A percentile compares a stretch with the other conserved stretches of the same genome.
These are phyloP conservation scores for Tineola bisselliella DNA, from an alignment of 2,888 invertebrate species.

Conservation along the genomic window DNA sequence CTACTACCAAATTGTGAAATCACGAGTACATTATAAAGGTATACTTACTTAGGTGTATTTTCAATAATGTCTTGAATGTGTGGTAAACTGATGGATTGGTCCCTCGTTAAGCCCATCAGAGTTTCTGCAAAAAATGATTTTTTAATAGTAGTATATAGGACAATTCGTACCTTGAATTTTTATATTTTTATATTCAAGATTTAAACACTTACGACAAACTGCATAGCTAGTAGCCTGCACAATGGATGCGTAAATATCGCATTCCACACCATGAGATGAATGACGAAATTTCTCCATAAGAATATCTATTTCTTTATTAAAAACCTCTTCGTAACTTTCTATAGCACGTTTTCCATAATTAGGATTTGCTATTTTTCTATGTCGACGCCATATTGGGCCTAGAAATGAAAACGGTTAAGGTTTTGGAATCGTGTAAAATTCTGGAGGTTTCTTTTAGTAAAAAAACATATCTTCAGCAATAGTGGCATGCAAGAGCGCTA, in stretches of 20 bases:
- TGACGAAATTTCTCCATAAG: conserved; percentile 26
- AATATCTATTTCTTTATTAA: conserved; percentile 34
- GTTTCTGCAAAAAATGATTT: conserved; percentile 43
- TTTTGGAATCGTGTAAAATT: too few species aligned
- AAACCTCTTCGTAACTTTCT: conserved; percentile 31
- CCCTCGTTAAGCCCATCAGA: conserved; percentile 41
- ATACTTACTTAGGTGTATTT: conserved; percentile 29
- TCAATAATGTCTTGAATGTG: conserved; percentile 33
- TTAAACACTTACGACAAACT: conserved; percentile 47
- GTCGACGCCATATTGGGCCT: conserved; percentile 45
- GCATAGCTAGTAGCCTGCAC: conserved; percentile 37
- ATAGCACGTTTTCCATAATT: conserved; percentile 43
- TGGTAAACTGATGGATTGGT: conserved; percentile 35
- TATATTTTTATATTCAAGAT: too few species aligned
- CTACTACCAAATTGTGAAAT: too few species aligned
- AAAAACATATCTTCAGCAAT: too few species aligned
- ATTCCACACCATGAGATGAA: conserved; percentile 19
- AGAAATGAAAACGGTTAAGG: too few species aligned
- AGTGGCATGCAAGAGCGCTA: too few species aligned
- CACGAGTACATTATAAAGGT: too few species aligned
- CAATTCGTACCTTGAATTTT: too few species aligned
- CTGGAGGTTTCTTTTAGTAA: too few species aligned
- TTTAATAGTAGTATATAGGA: too few species aligned
- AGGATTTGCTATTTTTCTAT: conserved; percentile 46
- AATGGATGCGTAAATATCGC: conserved; percentile 32